Evolutionary conservation across 2,888 invertebrate species (phyloP).

Genomic region (Smittia aterrima): DNA sequence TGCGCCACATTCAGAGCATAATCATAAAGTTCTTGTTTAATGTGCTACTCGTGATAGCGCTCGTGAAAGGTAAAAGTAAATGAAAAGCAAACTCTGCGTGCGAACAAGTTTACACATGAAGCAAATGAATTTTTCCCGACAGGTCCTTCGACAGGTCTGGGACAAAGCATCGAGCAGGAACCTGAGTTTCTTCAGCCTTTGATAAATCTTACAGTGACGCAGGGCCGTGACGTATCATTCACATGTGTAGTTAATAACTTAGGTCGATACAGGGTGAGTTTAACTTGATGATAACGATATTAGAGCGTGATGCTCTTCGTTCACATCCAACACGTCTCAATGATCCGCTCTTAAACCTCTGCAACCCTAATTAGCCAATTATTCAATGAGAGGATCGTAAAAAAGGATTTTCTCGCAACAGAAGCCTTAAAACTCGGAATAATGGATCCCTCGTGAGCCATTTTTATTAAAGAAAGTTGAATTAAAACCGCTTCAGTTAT

Average conservation of each 20-base stretch:
- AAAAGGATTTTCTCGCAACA: too few species aligned
- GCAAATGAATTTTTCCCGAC: slow-evolving; percentile 46
- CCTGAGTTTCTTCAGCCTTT: slow-evolving; percentile 82
- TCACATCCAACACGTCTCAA: not conserved
- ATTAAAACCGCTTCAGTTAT: too few species aligned
- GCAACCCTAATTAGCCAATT: too few species aligned
- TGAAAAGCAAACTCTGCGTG: not conserved
- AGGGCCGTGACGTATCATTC: slow-evolving; percentile 83
- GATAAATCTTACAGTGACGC: slow-evolving; percentile 82
- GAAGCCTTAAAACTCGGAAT: too few species aligned
- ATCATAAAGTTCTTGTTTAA: slow-evolving; percentile 32
- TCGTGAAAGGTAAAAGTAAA: slow-evolving; percentile 30
- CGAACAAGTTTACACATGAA: not conserved
- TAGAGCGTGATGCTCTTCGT: slow-evolving; percentile 14
- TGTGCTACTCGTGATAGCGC: slow-evolving; percentile 25
- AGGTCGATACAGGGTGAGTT: slow-evolving; percentile 77
- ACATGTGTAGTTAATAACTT: slow-evolving; percentile 90
- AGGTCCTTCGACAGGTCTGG: slow-evolving; percentile 74
- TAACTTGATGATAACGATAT: not conserved
- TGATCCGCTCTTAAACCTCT: too few species aligned
- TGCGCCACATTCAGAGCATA: slow-evolving; percentile 5
- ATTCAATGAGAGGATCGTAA: too few species aligned
- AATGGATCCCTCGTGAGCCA: too few species aligned
- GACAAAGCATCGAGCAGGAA: slow-evolving; percentile 62
- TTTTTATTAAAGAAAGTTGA: too few species aligned